A percentile compares a stretch with the other conserved stretches of the same genome.
Conservation (phyloP, 2,113 vertebrate species). For the Narcine bancroftii region DNA sequence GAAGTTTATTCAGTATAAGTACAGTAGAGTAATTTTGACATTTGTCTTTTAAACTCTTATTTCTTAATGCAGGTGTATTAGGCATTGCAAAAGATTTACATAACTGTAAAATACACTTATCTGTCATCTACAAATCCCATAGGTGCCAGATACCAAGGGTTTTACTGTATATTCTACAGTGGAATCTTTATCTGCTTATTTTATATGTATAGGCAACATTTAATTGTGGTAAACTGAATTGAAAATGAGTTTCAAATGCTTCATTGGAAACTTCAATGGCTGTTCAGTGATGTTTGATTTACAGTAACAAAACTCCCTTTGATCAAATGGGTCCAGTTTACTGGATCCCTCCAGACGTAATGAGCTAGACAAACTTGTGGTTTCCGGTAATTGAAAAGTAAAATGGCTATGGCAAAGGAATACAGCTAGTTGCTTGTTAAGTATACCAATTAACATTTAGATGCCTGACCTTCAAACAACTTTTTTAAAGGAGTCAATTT, state of each 20-base stretch:
- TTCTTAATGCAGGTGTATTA: too few species aligned
- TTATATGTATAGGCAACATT: not conserved
- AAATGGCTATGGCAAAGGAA: not conserved
- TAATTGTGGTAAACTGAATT: not conserved
- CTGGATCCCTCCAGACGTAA: not conserved
- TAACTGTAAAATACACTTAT: too few species aligned
- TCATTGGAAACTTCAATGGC: not conserved
- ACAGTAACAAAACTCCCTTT: not conserved
- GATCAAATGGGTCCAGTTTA: not conserved
- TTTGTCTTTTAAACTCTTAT: too few species aligned
- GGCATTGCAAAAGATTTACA: too few species aligned
- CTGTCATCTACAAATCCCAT: too few species aligned
- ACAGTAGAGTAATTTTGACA: too few species aligned
- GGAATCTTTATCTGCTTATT: too few species aligned
- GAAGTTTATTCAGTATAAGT: too few species aligned
- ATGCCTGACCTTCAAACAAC: not conserved
- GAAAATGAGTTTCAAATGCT: not conserved
- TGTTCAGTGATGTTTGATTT: not conserved
- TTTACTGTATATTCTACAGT: too few species aligned
- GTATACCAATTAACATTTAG: not conserved
- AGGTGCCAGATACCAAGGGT: too few species aligned
- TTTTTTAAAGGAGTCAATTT: too few species aligned
- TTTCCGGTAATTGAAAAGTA: not conserved
- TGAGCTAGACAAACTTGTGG: not conserved
- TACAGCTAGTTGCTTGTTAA: not conserved